Conservation (phyloP, 2,888 invertebrate genomes). For the Ichneumon xanthorius region DNA sequence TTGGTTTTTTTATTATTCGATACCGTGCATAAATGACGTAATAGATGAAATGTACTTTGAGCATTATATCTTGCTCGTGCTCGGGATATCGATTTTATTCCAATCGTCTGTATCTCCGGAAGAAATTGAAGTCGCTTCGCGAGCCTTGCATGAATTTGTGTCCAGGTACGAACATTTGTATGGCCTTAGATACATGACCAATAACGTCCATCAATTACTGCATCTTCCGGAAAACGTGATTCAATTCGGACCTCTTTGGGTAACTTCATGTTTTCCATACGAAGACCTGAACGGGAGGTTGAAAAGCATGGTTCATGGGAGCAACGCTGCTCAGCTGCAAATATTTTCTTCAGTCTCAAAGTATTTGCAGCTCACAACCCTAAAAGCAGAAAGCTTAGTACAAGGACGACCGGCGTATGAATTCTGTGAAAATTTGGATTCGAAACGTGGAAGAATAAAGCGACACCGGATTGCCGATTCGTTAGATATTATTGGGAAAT, state of each 20-base stretch:
- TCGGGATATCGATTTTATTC: constrained; percentile 47
- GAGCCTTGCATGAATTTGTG: constrained; percentile 55
- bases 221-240: constrained; percentile 36
- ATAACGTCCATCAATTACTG: constrained; percentile 49
- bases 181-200: constrained; percentile 33
- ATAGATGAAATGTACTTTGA: constrained; percentile 40
- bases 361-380: constrained; percentile 9
- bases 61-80: constrained; percentile 51
- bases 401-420: constrained; percentile 8
- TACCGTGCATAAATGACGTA: constrained; percentile 28
- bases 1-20: constrained; percentile 62
- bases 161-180: constrained; percentile 54
- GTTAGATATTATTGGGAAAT: neutral
- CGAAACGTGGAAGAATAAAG: constrained; percentile 1
- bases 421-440: constrained; percentile 17
- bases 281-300: constrained; percentile 57
- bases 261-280: constrained; percentile 55
- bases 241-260: constrained; percentile 55
- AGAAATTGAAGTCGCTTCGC: constrained; percentile 29
- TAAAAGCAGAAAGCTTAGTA: constrained; percentile 14
- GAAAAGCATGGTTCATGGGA: constrained; percentile 48
- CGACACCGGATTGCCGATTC: neutral
- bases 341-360: constrained; percentile 28
- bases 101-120: constrained; percentile 15
- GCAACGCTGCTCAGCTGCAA: constrained; percentile 44